Conservation (phyloP, 2,888 invertebrate genomes). For the Andrena chrysosceles region DNA sequence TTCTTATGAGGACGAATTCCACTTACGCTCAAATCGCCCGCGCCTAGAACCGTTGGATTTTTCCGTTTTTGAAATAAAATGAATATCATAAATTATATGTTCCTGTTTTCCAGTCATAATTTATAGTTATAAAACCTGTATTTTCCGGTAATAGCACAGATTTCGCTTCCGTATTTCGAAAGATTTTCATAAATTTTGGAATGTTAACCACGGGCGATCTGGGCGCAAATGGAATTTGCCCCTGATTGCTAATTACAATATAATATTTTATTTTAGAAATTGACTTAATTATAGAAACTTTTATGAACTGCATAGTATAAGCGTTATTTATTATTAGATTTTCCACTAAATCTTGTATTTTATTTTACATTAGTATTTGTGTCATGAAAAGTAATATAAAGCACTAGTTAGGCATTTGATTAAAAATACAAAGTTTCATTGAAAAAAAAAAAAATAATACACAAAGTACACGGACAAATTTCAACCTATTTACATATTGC, state of each 20-base stretch:
- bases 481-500: background rate
- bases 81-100: too few relatives aligned
- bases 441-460: background rate
- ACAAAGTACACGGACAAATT: constrained; percentile 1
- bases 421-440: constrained; percentile 4
- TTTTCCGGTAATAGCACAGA: too few relatives aligned
- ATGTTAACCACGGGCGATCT: too few relatives aligned
- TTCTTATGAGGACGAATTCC: background rate
- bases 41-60: too few relatives aligned
- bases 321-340: background rate
- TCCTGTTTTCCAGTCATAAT: too few relatives aligned
- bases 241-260: constrained; percentile 1
- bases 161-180: too few relatives aligned
- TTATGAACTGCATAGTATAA: background rate
- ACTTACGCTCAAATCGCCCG: too few relatives aligned
- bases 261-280: constrained; percentile 15
- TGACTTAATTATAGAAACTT: constrained; percentile 11
- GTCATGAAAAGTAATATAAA: constrained; percentile 27
- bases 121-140: too few relatives aligned
- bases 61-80: too few relatives aligned
- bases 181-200: too few relatives aligned
- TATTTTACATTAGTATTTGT: constrained; percentile 3
- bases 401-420: constrained; percentile 45
- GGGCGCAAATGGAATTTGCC: too few relatives aligned
- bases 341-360: background rate